Percentiles rank a stretch among this genome's conserved stretches.
Conservation (phyloP, 2,113 vertebrate species). For the Rhea americana region DNA sequence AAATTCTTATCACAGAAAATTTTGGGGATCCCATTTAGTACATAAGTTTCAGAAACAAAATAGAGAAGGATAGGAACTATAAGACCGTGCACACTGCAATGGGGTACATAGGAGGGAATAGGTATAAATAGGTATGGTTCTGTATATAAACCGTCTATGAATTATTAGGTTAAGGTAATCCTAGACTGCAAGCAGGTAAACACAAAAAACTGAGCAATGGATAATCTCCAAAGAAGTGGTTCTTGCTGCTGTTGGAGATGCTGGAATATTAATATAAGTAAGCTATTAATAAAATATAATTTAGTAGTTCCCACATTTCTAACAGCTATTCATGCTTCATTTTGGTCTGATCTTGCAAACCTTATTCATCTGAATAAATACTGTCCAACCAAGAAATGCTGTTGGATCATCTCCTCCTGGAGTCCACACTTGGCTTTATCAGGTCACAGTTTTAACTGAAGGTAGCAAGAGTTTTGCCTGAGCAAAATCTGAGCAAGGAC, state of each 20-base stretch:
- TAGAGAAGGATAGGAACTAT: neutral
- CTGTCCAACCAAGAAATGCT: neutral
- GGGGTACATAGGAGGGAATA: neutral
- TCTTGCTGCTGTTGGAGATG: neutral
- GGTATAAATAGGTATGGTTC: neutral
- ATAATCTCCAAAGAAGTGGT: neutral
- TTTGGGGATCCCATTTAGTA: neutral
- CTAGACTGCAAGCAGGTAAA: neutral
- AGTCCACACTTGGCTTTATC: neutral
- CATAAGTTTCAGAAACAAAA: neutral
- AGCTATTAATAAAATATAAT: neutral
- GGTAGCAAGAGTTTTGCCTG: neutral
- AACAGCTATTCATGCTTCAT: neutral
- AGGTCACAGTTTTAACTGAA: constrained; percentile 1
- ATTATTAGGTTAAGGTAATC: neutral
- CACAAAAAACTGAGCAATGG: neutral
- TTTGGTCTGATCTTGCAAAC: neutral
- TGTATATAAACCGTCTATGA: neutral
- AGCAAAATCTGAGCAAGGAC: neutral
- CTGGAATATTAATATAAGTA: neutral
- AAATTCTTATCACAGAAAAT: neutral
- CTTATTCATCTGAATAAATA: neutral
- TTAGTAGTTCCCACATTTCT: neutral
- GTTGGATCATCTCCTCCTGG: neutral
- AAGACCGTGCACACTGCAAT: neutral